phyloP scores from a whole-genome alignment of 2,888 invertebrate genomes.

The Mystacides longicornis region DNA sequence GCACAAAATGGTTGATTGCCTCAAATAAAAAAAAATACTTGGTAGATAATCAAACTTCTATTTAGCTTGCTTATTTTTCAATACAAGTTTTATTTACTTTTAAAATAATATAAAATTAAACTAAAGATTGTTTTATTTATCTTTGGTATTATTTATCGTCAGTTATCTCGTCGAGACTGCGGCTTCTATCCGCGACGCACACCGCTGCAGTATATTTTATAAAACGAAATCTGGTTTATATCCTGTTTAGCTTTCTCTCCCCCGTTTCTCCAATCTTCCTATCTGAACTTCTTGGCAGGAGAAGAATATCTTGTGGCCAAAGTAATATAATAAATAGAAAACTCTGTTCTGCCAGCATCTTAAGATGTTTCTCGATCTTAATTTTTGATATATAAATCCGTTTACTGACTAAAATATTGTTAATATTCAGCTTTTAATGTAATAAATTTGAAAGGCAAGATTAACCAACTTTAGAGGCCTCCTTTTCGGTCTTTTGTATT shows the following conservation, averaged over 20 bases:
- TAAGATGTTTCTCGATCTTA: slow-evolving; percentile 8
- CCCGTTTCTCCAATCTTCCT: no score
- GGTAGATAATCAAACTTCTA: no score
- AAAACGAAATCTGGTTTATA: background rate
- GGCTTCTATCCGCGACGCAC: background rate
- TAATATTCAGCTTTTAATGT: slow-evolving; percentile 1
- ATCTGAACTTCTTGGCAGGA: background rate
- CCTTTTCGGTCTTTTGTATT: background rate
- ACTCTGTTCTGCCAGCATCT: slow-evolving; percentile 10
- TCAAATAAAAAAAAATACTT: no score
- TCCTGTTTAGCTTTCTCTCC: background rate
- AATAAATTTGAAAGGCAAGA: slow-evolving; percentile 3
- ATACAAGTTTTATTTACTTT: background rate
- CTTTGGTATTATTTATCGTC: background rate
- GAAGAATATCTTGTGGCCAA: background rate
- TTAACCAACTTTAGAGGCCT: slow-evolving; percentile 1
- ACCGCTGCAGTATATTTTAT: background rate
- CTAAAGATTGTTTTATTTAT: background rate
- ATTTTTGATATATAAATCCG: slow-evolving; percentile 10
- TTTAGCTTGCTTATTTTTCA: background rate
- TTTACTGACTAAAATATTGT: slow-evolving; percentile 8
- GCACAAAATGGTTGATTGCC: no score
- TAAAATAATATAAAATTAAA: background rate
- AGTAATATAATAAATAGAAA: slow-evolving; percentile 19
- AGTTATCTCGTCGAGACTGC: no score